phyloP scores from a whole-genome alignment of 2,113 vertebrate species.

The Phalacrocorax pelagicus region DNA sequence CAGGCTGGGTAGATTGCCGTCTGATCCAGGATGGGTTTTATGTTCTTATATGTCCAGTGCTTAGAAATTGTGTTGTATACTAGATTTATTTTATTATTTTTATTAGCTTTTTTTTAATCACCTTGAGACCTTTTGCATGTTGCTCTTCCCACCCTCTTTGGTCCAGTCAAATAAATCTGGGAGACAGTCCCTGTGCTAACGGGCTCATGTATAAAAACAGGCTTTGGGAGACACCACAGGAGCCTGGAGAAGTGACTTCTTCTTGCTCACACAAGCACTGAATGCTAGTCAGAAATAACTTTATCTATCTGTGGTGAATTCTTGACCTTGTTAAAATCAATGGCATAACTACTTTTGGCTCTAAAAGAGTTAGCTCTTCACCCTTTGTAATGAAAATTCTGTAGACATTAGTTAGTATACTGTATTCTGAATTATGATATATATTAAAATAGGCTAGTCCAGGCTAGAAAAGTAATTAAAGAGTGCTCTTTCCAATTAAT shows the following conservation, averaged over 20 bases:
- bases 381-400: conserved; percentile 54
- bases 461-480: conserved; percentile 64
- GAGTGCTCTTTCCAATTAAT: conserved; percentile 53
- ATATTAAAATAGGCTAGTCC: conserved; percentile 52
- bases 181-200: background rate
- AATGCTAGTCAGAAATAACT: background rate
- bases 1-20: background rate
- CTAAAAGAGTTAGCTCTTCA: conserved; percentile 14
- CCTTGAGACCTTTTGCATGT: background rate
- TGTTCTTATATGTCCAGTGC: fast-evolving
- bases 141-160: background rate
- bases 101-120: background rate
- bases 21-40: background rate
- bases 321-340: conserved; percentile 50
- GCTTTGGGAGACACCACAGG: background rate
- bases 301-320: conserved; percentile 24
- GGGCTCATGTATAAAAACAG: background rate
- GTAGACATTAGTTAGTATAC: conserved; percentile 8
- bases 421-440: conserved; percentile 45
- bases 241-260: background rate
- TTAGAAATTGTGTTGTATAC: background rate
- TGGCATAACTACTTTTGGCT: background rate
- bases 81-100: background rate
- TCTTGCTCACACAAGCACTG: background rate
- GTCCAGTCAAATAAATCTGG: background rate